phyloP scores from a whole-genome alignment of 1,140 invertebrate genomes.

The Conus ventricosus region DNA sequence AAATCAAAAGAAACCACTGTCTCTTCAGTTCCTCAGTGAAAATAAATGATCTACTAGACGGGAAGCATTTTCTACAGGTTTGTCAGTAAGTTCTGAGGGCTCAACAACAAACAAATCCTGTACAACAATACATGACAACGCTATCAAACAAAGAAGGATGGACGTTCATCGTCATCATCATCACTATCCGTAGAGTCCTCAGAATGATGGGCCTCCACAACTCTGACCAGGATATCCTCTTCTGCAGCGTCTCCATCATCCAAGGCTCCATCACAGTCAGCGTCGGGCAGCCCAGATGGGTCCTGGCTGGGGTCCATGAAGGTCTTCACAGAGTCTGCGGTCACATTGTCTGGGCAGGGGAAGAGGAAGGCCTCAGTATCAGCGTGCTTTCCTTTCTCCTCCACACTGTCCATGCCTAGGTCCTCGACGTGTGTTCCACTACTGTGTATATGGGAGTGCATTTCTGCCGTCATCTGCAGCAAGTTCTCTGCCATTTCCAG shows the following conservation, averaged over 20 bases:
- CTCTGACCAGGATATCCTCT: not conserved
- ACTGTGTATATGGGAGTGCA: conserved; percentile 39
- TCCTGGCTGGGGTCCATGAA: not conserved
- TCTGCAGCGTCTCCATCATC: not conserved
- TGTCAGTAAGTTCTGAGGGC: not conserved
- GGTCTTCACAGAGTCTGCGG: not conserved
- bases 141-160: conserved; percentile 36
- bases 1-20: not conserved
- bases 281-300: not conserved
- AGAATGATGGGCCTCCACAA: not conserved
- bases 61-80: not conserved
- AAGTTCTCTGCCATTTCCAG: conserved; percentile 56
- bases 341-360: not conserved
- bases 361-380: not conserved
- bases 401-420: not conserved
- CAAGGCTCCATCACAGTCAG: not conserved
- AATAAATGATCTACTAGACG: not conserved
- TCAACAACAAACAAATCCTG: not conserved
- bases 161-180: not conserved
- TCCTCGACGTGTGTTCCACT: not conserved
- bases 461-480: conserved; percentile 52
- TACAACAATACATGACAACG: not conserved
- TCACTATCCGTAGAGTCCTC: not conserved
- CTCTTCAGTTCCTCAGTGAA: not conserved
- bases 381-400: not conserved